Conservation (phyloP, 2,797 vertebrate genomes). For the Spinus pinus region DNA sequence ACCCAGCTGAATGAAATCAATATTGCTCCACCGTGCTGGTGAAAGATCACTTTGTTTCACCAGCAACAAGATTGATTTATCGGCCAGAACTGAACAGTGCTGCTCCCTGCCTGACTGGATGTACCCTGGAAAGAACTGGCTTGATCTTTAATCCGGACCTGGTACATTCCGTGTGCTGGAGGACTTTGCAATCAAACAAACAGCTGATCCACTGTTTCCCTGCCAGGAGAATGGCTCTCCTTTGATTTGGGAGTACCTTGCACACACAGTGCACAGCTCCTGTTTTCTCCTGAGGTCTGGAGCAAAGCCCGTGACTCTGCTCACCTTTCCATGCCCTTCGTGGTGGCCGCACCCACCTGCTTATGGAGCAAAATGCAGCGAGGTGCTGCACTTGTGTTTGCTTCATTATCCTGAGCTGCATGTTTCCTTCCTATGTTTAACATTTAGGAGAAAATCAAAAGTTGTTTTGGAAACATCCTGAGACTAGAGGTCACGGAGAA, state of each 20-base stretch:
- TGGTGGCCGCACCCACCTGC: rapidly evolving
- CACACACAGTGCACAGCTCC: neutral
- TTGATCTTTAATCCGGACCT: neutral
- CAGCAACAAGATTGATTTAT: neutral
- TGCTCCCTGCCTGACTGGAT: neutral
- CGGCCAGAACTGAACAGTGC: neutral
- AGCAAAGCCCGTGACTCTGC: neutral
- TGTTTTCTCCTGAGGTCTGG: neutral
- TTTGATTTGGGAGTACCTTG: neutral
- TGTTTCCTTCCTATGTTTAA: neutral
- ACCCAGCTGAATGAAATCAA: neutral
- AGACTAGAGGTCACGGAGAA: slow-evolving; percentile 68
- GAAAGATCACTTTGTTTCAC: neutral
- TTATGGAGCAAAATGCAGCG: rapidly evolving
- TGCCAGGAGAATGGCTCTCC: neutral
- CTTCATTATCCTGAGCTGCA: neutral
- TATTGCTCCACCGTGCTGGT: neutral
- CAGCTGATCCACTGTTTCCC: neutral
- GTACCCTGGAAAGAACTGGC: neutral
- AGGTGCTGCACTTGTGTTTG: neutral
- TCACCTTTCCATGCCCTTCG: rapidly evolving
- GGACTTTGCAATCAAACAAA: neutral
- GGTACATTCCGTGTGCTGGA: neutral
- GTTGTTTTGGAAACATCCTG: slow-evolving; percentile 72
- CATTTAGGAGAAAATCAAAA: slow-evolving; percentile 75